Percentiles rank a stretch among this genome's conserved stretches.
Evolutionary conservation across 2,113 vertebrate genomes (phyloP).

Genomic region (Ranitomeya variabilis): DNA sequence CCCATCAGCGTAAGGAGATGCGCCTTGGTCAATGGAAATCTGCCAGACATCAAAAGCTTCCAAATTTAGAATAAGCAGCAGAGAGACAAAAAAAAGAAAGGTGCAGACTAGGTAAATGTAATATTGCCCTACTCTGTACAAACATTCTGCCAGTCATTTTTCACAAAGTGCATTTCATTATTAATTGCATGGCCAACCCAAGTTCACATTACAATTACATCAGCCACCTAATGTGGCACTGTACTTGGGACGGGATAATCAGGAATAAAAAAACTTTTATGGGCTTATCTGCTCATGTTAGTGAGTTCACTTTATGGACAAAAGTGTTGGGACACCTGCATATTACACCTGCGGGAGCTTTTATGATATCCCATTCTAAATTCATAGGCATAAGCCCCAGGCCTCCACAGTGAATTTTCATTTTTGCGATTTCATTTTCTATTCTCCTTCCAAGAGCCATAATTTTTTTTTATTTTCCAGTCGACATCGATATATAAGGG

Average conservation of each 20-base stretch:
- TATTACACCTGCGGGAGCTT: no score
- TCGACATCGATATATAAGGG: no score
- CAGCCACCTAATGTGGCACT: not conserved
- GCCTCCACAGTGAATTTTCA: no score
- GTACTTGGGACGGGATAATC: not conserved
- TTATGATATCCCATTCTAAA: no score
- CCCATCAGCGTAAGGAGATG: slow-evolving; percentile 66
- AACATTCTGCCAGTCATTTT: not conserved
- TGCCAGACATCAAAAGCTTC: slow-evolving; percentile 58
- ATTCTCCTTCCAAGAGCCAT: no score
- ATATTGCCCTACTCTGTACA: not conserved
- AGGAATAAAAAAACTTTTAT: not conserved
- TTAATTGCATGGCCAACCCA: not conserved
- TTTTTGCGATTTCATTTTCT: no score
- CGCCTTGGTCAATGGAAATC: slow-evolving; percentile 80
- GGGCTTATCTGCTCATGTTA: not conserved
- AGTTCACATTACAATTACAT: not conserved
- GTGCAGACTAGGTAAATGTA: not conserved
- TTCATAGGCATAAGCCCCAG: no score
- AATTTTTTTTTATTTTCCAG: no score
- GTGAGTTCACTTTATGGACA: not conserved
- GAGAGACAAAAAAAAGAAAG: not conserved
- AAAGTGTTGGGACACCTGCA: no score
- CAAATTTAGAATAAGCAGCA: not conserved
- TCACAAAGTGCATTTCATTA: not conserved